These are phyloP conservation scores for Phyto melanocephala DNA, from an alignment of 2,888 invertebrate species.

Conservation along the genomic window DNA sequence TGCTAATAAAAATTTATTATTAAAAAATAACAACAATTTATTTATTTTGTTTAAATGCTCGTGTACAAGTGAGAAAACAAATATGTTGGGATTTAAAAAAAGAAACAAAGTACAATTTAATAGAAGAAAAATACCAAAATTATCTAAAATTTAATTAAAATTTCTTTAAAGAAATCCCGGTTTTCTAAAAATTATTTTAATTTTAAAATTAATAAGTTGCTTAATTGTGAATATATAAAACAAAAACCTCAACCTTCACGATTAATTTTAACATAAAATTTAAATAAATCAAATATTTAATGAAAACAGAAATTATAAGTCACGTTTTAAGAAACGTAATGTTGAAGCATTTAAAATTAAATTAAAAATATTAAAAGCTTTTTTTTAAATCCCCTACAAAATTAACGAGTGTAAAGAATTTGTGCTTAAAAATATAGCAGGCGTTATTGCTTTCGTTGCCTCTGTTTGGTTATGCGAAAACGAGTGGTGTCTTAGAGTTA, in stretches of 20 bases:
- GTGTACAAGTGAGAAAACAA: not conserved
- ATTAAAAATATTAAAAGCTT: too few relatives aligned
- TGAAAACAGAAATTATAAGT: not conserved
- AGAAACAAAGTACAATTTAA: not conserved
- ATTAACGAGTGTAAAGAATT: too few relatives aligned
- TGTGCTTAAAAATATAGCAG: too few relatives aligned
- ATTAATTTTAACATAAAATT: constrained; percentile 10
- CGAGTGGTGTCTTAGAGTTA: too few relatives aligned
- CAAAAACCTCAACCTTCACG: constrained; percentile 26
- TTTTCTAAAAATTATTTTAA: too few relatives aligned
- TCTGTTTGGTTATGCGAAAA: too few relatives aligned
- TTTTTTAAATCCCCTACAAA: too few relatives aligned
- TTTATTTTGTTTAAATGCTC: not conserved
- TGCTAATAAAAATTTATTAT: not conserved
- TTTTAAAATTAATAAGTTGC: too few relatives aligned
- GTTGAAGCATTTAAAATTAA: not conserved
- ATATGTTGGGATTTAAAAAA: not conserved
- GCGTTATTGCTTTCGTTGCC: too few relatives aligned
- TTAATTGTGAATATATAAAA: constrained; percentile 17
- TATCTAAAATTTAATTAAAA: too few relatives aligned
- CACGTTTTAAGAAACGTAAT: constrained; percentile 42
- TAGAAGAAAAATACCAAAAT: not conserved
- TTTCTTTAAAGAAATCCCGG: too few relatives aligned
- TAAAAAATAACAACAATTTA: constrained; percentile 12
- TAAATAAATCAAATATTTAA: not conserved